Percentiles rank a stretch among this genome's conserved stretches.
These are phyloP conservation scores for Carettochelys insculpta DNA, from an alignment of 2,113 vertebrate species.

Conservation along the genomic window DNA sequence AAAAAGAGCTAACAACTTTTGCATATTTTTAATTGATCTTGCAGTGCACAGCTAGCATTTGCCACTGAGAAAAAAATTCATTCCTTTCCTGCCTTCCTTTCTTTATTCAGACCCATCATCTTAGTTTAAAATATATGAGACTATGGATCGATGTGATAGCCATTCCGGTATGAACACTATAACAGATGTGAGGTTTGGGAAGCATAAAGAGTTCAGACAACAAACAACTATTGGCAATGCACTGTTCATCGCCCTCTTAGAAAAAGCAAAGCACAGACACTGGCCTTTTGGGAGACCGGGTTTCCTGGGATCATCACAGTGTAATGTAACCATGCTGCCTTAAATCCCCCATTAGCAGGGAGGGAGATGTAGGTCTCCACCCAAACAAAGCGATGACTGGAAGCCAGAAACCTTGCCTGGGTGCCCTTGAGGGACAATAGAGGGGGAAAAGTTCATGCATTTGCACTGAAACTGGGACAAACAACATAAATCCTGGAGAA, in stretches of 20 bases:
- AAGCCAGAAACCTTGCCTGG: too few relatives aligned
- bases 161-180: slow-evolving; percentile 8
- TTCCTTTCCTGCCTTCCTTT: background rate
- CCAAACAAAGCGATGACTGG: too few relatives aligned
- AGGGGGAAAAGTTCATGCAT: too few relatives aligned
- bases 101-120: slow-evolving; percentile 7
- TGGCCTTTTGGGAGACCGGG: too few relatives aligned
- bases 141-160: background rate
- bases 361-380: too few relatives aligned
- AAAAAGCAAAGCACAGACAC: too few relatives aligned
- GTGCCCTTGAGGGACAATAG: too few relatives aligned
- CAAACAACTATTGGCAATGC: background rate
- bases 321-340: too few relatives aligned
- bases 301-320: too few relatives aligned
- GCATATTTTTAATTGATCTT: background rate
- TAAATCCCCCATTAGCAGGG: too few relatives aligned
- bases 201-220: background rate
- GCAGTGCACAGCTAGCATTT: background rate
- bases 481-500: slow-evolving; percentile 46
- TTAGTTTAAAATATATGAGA: slow-evolving; percentile 45
- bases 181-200: background rate
- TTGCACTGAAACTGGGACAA: too few relatives aligned
- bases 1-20: background rate
- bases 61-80: slow-evolving; percentile 1
- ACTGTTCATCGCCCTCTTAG: too few relatives aligned